Evolutionary conservation across 2,797 vertebrate species (phyloP).

Genomic region (Sebastes kiyomatsui): DNA sequence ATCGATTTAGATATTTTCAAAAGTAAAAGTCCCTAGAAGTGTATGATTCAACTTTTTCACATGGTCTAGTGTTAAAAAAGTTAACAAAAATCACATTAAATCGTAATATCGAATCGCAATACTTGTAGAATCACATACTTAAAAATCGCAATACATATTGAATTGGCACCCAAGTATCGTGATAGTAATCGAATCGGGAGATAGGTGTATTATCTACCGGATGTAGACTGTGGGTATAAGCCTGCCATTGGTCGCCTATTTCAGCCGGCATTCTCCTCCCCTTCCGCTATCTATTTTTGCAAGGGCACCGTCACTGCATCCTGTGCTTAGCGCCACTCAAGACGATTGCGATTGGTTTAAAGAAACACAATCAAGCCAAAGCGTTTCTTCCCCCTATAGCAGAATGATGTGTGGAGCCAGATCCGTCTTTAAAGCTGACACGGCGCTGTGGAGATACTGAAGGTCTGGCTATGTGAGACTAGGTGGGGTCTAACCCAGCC

Average conservation of each 20-base stretch:
- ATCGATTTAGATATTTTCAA: no score
- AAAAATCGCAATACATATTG: no score
- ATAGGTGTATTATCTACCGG: no score
- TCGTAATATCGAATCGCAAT: no score
- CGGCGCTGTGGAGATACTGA: neutral
- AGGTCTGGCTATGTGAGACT: neutral
- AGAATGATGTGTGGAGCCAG: neutral
- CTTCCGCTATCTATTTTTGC: neutral
- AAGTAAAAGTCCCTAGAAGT: no score
- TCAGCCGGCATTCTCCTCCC: neutral
- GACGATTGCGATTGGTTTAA: neutral
- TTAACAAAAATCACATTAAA: no score
- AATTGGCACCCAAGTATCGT: no score
- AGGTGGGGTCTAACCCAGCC: neutral
- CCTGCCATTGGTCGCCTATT: neutral
- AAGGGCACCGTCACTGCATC: neutral
- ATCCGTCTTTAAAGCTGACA: neutral
- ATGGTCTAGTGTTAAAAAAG: no score
- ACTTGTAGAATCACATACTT: no score
- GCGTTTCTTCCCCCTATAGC: neutral
- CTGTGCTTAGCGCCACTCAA: neutral
- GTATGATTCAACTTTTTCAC: no score
- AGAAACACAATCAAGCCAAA: neutral
- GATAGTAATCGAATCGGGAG: no score
- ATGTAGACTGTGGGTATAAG: neutral